Base-by-base conservation (phyloP, 1,140 invertebrate genomes). In the Arctopsyche grandis region DNA sequence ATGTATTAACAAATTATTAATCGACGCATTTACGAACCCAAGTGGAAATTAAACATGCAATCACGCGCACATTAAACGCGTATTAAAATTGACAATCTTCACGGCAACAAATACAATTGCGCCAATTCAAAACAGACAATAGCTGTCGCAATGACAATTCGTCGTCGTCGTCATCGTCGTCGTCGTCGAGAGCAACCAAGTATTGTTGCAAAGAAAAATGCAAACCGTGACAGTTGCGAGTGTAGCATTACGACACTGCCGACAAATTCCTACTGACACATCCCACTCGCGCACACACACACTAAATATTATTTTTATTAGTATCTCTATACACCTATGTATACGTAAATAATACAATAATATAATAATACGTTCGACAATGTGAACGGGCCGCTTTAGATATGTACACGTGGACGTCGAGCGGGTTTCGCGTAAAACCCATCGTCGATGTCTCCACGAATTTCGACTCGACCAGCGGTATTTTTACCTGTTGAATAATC, bases 361-460 rank as follows among this genome's bases (percentile, higher is more conserved):
- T 38, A 38, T 4, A 38, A 38, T 4, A 38, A 38, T 38, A 38
- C 29, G 7, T 38, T 4, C 29, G 29, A 7, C 29, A 7, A 38
- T 7, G 29, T 38, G 29, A 52, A 52, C 48, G 48, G 16, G 10
- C 12, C 10, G 16, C 3, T 52, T 12, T 52, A 1, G 10, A 52
- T 14, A 0, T 26, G 63, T 66, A 66, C 63, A 66, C 63, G 63
- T 66, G 63, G 63, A 66, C 22, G 21, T 3, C 63, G 21, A 19
- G 1, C 48, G 46, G 71, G 71, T 74, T 74, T 74, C 71, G 71
- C 71, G 71, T 46, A 52, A 46, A 46, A 74, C 71, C 14, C 7
- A 38, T 38, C 71, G 71, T 74, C 71, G 71, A 74, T 74, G 71
- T 74, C 71, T 74, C 71, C 69, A 0, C 12, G 21, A 9, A 69